A percentile compares a stretch with the other conserved stretches of the same genome.
Conservation (phyloP, 2,113 vertebrate genomes). For the Lasiurus cinereus region DNA sequence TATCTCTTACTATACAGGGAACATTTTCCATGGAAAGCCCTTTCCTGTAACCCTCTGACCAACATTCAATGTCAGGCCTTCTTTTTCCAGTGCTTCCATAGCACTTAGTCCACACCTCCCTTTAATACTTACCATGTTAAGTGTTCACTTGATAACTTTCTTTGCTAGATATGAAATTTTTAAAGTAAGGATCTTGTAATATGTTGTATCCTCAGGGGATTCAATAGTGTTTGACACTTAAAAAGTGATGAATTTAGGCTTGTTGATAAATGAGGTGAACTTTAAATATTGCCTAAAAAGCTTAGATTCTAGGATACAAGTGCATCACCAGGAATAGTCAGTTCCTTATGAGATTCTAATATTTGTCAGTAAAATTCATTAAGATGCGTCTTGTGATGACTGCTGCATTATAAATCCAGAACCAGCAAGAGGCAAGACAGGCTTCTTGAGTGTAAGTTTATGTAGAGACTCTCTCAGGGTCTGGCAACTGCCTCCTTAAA, state of each 20-base stretch:
- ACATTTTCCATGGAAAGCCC: neutral
- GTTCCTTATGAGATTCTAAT: neutral
- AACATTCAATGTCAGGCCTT: neutral
- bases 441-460: neutral
- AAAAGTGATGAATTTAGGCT: neutral
- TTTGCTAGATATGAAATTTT: neutral
- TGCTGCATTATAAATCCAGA: neutral
- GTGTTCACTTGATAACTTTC: neutral
- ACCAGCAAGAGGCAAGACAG: neutral
- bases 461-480: neutral
- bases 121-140: neutral
- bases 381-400: neutral
- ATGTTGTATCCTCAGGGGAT: neutral
- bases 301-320: neutral
- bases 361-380: neutral
- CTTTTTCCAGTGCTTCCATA: neutral
- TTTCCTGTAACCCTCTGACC: neutral
- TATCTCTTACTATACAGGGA: neutral
- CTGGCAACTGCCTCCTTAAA: neutral
- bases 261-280: neutral
- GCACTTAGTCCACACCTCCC: neutral
- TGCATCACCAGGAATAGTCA: neutral
- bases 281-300: conserved; percentile 38
- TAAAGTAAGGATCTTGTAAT: conserved; percentile 8
- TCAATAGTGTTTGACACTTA: neutral